Base-by-base conservation (phyloP, 1,140 invertebrate species). In the Acromyrmex heyeri region DNA sequence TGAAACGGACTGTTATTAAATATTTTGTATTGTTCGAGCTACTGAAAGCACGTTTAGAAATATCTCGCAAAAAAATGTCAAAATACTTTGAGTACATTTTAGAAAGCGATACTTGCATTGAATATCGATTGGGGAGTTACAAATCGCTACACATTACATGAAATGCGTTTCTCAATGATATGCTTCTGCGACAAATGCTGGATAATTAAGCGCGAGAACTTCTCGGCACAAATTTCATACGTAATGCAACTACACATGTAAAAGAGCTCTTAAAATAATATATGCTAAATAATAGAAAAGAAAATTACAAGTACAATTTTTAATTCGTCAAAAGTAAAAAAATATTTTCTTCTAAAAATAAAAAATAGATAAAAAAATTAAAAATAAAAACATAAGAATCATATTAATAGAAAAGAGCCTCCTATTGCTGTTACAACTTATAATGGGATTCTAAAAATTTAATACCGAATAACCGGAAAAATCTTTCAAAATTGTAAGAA, bases 11-110 rank as follows among this genome's bases (percentile, higher is more conserved):
- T 2, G 55, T 24, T 44, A 24, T 38, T 59, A 44, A 59, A 75
- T 75, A 59, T 30, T 75, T 59, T 16, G 72, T 38, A 38, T 61
- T 76, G 8, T 62, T 77, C 59, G 34, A 7, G 55, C 16, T 76
- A 27, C 21, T 27, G 16, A 44, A 62, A 77, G 34, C 34, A 62
- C 30, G 21, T 34, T 18, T 57, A n/a, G 34, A 14, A 44, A 59
- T 38, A n/a, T 38, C n/a, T 38, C 14, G 21, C 38, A 55, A 76
- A 14, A 38, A 59, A 59, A 61, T 76, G n/a, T 34, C 21, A 30
- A 61, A 44, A 77, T 77, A 5, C 34, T 62, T 21, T 0, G 34
- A 77, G 21, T n/a, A 21, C 14, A 59, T n/a, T 77, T 44, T 38
- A 62, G 55, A 24, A 59, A 76, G 57, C 34, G 34, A 62, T 21